A percentile compares a stretch with the other conserved stretches of the same genome.
These are phyloP conservation scores for Ischnus inquisitorius DNA, from an alignment of 2,888 invertebrate species.

Conservation along the genomic window DNA sequence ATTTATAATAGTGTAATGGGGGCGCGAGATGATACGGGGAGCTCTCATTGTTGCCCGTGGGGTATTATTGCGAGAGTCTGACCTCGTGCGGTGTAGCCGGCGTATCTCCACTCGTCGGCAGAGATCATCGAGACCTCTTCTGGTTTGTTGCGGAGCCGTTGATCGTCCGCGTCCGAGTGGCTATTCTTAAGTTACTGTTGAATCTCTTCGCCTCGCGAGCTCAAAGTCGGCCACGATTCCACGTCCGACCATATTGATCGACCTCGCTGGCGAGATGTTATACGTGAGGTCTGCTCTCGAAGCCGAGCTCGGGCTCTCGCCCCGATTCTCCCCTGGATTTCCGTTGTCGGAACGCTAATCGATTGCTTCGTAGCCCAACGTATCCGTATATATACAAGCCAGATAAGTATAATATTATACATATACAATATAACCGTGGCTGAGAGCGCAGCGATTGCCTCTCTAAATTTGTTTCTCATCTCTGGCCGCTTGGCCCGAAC, in stretches of 20 bases:
- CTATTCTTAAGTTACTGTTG: conserved; percentile 40
- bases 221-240: conserved; percentile 75
- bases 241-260: conserved; percentile 75
- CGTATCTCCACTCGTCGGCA: conserved; percentile 52
- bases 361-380: conserved; percentile 67
- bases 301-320: conserved; percentile 29
- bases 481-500: conserved; percentile 3
- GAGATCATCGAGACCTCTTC: conserved; percentile 55
- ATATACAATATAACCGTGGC: conserved; percentile 31
- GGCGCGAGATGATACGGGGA: conserved; percentile 78
- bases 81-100: conserved; percentile 73
- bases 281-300: conserved; percentile 69
- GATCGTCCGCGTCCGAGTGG: conserved; percentile 56
- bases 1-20: conserved; percentile 83
- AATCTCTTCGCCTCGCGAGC: conserved; percentile 54
- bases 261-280: conserved; percentile 71
- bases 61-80: conserved; percentile 78
- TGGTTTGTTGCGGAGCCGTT: conserved; percentile 54
- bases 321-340: conserved; percentile 62
- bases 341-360: conserved; percentile 71
- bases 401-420: conserved; percentile 48
- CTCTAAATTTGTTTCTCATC: conserved; percentile 63
- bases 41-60: conserved; percentile 77
- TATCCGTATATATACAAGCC: conserved; percentile 31
- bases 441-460: conserved; percentile 40